phyloP scores from a whole-genome alignment of 2,888 invertebrate species.

The Pandemis heparana region DNA sequence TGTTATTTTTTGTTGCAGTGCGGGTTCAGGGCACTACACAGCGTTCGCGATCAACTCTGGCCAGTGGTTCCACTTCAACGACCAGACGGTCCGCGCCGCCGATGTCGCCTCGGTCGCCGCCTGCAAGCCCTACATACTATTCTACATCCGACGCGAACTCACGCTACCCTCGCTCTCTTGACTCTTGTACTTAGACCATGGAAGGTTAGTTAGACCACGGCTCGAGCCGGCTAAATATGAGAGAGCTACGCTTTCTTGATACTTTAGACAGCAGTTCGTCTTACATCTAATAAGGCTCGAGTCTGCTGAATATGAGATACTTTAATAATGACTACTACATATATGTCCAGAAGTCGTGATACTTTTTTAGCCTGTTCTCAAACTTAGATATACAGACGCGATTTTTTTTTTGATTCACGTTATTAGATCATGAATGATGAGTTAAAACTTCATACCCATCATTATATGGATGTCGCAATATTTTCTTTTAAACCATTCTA shows the following conservation, averaged over 20 bases:
- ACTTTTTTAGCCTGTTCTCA: background rate
- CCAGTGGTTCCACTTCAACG: conserved; percentile 95
- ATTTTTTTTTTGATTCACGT: no score
- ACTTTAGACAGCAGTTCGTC: no score
- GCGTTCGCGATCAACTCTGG: conserved; percentile 92
- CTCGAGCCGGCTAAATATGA: background rate
- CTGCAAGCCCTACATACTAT: conserved; percentile 94
- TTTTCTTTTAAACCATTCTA: background rate
- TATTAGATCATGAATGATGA: no score
- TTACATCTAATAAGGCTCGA: background rate
- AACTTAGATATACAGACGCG: background rate
- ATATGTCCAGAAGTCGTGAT: background rate
- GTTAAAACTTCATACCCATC: no score
- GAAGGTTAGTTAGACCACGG: background rate
- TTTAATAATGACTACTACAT: background rate
- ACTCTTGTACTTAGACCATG: background rate
- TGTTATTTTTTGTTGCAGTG: conserved; percentile 75
- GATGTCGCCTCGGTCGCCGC: conserved; percentile 88
- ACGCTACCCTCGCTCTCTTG: conserved; percentile 15
- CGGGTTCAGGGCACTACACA: conserved; percentile 94
- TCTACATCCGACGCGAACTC: conserved; percentile 90
- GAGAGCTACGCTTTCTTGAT: background rate
- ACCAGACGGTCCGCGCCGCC: conserved; percentile 91
- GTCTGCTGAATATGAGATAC: background rate
- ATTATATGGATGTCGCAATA: no score